Evolutionary conservation across 1,140 invertebrate genomes (phyloP).

Genomic region (Homarus americanus): DNA sequence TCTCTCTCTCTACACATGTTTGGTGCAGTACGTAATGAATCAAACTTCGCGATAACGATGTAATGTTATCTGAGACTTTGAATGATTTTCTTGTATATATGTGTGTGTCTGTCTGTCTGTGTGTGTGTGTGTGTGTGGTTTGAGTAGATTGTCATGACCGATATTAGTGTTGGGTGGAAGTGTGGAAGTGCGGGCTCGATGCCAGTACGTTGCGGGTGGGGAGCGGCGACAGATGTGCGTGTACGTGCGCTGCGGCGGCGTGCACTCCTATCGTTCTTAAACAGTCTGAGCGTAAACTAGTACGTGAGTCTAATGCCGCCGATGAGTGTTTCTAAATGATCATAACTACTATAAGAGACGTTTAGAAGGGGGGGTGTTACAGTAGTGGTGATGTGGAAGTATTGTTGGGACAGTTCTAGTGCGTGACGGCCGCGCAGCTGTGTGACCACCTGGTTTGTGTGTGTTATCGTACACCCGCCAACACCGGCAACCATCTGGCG

Average conservation of each 20-base stretch:
- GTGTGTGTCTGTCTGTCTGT: constrained; percentile 20
- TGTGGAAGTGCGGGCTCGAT: constrained; percentile 22
- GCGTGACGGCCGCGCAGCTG: constrained; percentile 29
- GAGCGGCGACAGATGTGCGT: constrained; percentile 57
- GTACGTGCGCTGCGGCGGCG: constrained; percentile 27
- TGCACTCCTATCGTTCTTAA: too few relatives aligned
- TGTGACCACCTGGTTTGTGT: constrained; percentile 8
- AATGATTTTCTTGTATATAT: too few relatives aligned
- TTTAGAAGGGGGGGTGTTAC: too few relatives aligned
- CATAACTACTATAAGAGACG: too few relatives aligned
- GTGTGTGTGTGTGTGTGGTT: too few relatives aligned
- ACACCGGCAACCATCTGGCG: constrained; percentile 34
- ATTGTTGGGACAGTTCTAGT: background rate
- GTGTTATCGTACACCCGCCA: constrained; percentile 39
- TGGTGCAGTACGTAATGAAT: background rate
- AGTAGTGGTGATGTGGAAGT: too few relatives aligned
- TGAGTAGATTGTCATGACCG: background rate
- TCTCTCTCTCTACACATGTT: background rate
- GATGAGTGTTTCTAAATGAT: too few relatives aligned
- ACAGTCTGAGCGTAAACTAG: too few relatives aligned
- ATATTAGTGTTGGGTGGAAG: constrained; percentile 9
- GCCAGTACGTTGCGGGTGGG: constrained; percentile 51
- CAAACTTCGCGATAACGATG: too few relatives aligned
- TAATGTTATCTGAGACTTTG: too few relatives aligned
- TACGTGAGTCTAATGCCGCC: too few relatives aligned